Percentiles rank a stretch among this genome's conserved stretches.
phyloP scores from a whole-genome alignment of 2,888 invertebrate species.

The Oligia strigilis region DNA sequence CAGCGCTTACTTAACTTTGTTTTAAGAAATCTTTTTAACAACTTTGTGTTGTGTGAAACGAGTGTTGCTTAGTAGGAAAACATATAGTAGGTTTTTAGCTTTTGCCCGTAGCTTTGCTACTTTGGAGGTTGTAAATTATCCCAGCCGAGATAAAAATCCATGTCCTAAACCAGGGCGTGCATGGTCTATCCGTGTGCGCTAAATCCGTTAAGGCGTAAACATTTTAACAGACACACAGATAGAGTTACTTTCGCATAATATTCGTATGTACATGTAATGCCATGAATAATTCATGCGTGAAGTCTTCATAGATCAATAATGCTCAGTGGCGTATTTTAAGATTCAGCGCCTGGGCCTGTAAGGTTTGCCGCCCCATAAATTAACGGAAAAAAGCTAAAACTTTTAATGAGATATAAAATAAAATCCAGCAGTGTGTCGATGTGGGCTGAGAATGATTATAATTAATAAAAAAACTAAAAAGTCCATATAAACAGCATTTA shows the following conservation, averaged over 20 bases:
- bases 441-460: too few species aligned
- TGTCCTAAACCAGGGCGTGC: background rate
- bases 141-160: background rate
- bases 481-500: too few species aligned
- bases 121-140: background rate
- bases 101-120: background rate
- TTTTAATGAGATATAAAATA: too few species aligned
- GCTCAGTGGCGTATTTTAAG: background rate
- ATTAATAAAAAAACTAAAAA: too few species aligned
- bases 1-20: slow-evolving; percentile 33
- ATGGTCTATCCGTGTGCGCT: background rate
- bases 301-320: background rate
- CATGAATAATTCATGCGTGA: background rate
- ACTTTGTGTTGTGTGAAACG: slow-evolving; percentile 15
- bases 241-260: background rate
- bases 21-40: slow-evolving; percentile 31
- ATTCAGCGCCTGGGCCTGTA: too few species aligned
- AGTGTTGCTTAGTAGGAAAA: background rate
- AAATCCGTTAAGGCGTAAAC: background rate
- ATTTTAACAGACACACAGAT: background rate
- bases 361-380: too few species aligned
- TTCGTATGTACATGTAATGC: background rate
- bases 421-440: too few species aligned
- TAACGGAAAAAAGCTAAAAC: too few species aligned
- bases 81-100: background rate